Evolutionary conservation across 2,797 vertebrate genomes (phyloP), one percentile per base, ranked within the genome.

Genomic region (Ambastaia sidthimunki): DNA sequence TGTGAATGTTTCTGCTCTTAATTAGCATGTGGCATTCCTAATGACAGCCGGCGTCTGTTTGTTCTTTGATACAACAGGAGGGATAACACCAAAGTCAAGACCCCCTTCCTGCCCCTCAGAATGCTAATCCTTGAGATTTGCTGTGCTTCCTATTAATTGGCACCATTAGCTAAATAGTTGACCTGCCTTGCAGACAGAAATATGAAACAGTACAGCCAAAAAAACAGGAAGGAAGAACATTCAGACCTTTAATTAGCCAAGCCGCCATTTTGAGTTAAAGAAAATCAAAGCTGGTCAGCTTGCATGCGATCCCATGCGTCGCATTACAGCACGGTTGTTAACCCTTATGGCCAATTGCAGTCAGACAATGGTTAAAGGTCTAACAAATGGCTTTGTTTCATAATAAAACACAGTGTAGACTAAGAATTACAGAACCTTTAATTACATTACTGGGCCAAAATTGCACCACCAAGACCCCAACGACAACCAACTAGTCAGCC

Each of bases 101-200:
- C 75, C 78, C 34, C 54, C 74, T 59, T 76, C 60, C 78, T 73
- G 23, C 68, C 76, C 77, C 41, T 18, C 73, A 76, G 86, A 91
- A 91, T 90, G 89, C 90, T 91, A 90, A 91, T 93, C 89, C 90
- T 86, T 81, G 81, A 86, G 86, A 90, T 88, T 86, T 81, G 82
- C 85, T 86, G 88, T 90, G 90, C 90, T 92, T 91, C 88, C 87
- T 89, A 91, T 92, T 93, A 94, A 92, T 90, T 90, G 91, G 89
- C 89, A 84, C 92, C 92, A 92, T 94, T 92, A 93, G 91, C 71
- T 84, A 88, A 90, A 87, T 79, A 71, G 88, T 85, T 83, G 72
- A 89, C 87, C 90, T 85, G 87, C 63, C 48, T 86, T 86, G 84
- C 88, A 77, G 91, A 92, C 87, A 87, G 86, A 85, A 83, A 89